Conservation (phyloP, 2,888 invertebrate genomes). For the Octonoba sinensis region DNA sequence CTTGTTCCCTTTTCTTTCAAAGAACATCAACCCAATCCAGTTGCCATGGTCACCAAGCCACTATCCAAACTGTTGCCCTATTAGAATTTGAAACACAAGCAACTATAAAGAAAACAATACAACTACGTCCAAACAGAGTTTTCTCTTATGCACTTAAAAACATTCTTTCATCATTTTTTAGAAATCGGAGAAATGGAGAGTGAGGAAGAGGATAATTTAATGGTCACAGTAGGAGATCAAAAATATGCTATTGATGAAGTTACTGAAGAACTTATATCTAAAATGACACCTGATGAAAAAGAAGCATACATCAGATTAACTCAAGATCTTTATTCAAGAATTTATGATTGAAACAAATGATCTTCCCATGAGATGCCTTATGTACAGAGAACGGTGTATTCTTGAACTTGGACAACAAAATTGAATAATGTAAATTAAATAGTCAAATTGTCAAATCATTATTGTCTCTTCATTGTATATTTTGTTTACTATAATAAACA, state of each 20-base stretch:
- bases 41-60: no score
- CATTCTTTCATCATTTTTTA: slow-evolving; percentile 72
- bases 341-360: slow-evolving; percentile 68
- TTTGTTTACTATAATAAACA: no score
- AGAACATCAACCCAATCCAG: no score
- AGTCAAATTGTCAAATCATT: no score
- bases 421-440: no score
- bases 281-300: slow-evolving; percentile 92
- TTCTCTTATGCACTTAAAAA: neutral
- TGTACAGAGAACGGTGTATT: neutral
- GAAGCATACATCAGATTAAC: slow-evolving; percentile 94
- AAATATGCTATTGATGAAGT: slow-evolving; percentile 86
- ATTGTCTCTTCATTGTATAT: no score
- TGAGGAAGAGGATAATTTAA: slow-evolving; percentile 79
- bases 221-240: slow-evolving; percentile 84
- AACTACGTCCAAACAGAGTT: no score
- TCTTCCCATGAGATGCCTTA: neutral
- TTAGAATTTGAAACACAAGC: no score
- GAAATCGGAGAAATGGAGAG: slow-evolving; percentile 81
- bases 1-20: no score
- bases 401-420: no score
- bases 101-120: no score
- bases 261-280: slow-evolving; percentile 86
- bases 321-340: slow-evolving; percentile 90
- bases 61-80: no score